A percentile compares a stretch with the other conserved stretches of the same genome.
These are phyloP conservation scores for Asbolus verrucosus DNA, from an alignment of 1,140 invertebrate genomes.

Conservation along the genomic window DNA sequence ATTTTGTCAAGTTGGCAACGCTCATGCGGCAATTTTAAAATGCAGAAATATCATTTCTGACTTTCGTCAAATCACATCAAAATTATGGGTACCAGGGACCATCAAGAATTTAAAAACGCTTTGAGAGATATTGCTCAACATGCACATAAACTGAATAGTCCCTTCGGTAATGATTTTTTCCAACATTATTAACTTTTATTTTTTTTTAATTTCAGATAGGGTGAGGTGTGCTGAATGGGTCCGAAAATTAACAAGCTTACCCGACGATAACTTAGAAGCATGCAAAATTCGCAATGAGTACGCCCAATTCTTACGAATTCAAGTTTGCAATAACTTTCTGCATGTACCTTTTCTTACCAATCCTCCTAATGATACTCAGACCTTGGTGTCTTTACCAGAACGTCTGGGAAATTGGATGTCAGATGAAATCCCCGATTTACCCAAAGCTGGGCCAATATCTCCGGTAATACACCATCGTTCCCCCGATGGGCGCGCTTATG, in stretches of 20 bases:
- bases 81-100: conserved; percentile 61
- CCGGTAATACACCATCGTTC: conserved; percentile 66
- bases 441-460: conserved; percentile 65
- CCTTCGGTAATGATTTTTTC: conserved; percentile 58
- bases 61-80: conserved; percentile 10
- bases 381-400: conserved; percentile 63
- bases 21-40: conserved; percentile 1
- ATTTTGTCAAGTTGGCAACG: conserved; percentile 6
- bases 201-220: conserved; percentile 62
- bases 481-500: conserved; percentile 67
- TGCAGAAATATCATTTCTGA: too few relatives aligned
- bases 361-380: conserved; percentile 59
- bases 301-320: conserved; percentile 67
- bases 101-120: conserved; percentile 61
- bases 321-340: conserved; percentile 65
- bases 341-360: conserved; percentile 65
- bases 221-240: conserved; percentile 68
- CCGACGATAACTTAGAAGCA: conserved; percentile 64
- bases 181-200: not conserved
- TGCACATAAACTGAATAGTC: conserved; percentile 57
- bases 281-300: conserved; percentile 67
- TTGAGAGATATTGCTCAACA: conserved; percentile 61
- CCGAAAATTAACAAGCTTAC: conserved; percentile 63
- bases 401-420: conserved; percentile 63
- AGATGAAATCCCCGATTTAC: conserved; percentile 64